Evolutionary conservation across 2,888 invertebrate species (phyloP).

Genomic region (Tetragonisca angustula): DNA sequence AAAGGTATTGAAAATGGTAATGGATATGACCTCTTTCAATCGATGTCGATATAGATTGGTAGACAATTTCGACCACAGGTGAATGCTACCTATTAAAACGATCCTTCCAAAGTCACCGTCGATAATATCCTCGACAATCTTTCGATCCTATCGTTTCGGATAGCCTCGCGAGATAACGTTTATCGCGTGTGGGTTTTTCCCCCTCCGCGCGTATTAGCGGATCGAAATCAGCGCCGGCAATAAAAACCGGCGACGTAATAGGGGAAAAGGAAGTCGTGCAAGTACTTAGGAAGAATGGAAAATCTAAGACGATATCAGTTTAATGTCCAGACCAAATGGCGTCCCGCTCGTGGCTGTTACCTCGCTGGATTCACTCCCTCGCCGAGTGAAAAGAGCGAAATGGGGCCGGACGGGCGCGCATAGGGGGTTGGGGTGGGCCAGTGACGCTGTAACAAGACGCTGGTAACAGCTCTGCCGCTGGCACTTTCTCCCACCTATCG

Average conservation of each 20-base stretch:
- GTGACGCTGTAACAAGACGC: constrained; percentile 54
- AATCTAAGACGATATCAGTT: constrained; percentile 66
- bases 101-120: neutral
- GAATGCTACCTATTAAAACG: neutral
- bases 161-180: constrained; percentile 6
- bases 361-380: neutral
- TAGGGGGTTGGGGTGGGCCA: neutral
- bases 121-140: neutral
- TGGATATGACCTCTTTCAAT: neutral
- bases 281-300: constrained; percentile 61
- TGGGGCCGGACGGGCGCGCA: neutral
- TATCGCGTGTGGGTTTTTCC: constrained; percentile 11
- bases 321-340: constrained; percentile 68
- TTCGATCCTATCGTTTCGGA: neutral
- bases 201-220: constrained; percentile 11
- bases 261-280: constrained; percentile 41
- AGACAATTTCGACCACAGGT: neutral
- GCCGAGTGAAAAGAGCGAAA: constrained; percentile 6
- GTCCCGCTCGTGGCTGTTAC: constrained; percentile 56
- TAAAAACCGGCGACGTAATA: constrained; percentile 28
- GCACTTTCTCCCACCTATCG: constrained; percentile 45
- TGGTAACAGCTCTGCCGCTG: constrained; percentile 31
- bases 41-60: neutral
- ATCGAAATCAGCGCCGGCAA: constrained; percentile 44
- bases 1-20: neutral